Evolutionary conservation across 1,140 invertebrate species (phyloP).

Genomic region (Sarcophaga bullata): DNA sequence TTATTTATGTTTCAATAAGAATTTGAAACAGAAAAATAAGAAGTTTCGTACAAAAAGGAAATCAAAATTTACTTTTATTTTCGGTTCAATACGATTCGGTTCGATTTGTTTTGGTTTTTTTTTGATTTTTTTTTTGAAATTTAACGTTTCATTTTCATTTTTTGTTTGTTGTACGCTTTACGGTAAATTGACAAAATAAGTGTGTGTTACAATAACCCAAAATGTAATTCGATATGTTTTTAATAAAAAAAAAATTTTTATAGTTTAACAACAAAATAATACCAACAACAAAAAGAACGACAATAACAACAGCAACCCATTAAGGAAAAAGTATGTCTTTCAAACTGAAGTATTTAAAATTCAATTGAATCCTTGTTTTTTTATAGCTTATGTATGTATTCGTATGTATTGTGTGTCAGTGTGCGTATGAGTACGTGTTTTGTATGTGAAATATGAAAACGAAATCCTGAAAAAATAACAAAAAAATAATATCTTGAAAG

Average conservation of each 20-base stretch:
- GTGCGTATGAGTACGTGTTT: not conserved
- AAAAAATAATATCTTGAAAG: too few species aligned
- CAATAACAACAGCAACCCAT: too few species aligned
- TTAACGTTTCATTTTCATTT: not conserved
- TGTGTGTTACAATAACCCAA: not conserved
- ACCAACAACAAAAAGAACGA: too few species aligned
- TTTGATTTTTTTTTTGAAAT: not conserved
- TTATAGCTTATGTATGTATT: too few species aligned
- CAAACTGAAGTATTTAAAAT: not conserved
- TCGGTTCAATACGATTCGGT: slow-evolving; percentile 3
- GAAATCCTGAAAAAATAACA: not conserved
- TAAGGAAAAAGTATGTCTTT: too few species aligned
- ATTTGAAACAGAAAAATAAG: not conserved
- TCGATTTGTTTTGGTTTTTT: not conserved
- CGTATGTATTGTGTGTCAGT: too few species aligned
- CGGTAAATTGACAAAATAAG: slow-evolving; percentile 23
- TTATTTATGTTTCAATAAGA: not conserved
- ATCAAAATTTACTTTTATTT: not conserved
- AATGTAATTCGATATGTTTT: not conserved
- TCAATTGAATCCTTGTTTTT: slow-evolving; percentile 17
- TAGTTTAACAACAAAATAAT: too few species aligned
- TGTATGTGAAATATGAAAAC: not conserved
- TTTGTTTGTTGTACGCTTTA: not conserved
- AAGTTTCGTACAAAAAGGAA: not conserved
- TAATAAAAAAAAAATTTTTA: not conserved